These are phyloP conservation scores for Pelobates fuscus DNA, from an alignment of 2,113 vertebrate genomes.

Conservation along the genomic window DNA sequence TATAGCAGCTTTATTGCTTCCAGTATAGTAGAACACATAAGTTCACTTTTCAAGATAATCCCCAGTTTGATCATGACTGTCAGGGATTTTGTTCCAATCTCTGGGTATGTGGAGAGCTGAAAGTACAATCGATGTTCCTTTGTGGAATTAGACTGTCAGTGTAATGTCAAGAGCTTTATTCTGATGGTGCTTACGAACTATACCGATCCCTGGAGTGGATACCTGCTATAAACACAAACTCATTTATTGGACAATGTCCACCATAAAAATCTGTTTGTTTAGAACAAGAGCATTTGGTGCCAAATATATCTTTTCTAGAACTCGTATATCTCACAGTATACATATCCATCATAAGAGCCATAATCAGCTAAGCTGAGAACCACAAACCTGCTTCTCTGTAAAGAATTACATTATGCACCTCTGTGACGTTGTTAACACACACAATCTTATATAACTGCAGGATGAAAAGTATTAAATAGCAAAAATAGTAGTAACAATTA, in stretches of 20 bases:
- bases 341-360: too few species aligned
- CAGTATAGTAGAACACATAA: background rate
- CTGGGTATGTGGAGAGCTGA: background rate
- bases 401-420: too few species aligned
- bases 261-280: slow-evolving; percentile 8
- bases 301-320: background rate
- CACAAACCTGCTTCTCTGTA: too few species aligned
- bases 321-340: too few species aligned
- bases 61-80: slow-evolving; percentile 5
- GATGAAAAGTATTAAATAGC: too few species aligned
- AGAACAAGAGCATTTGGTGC: background rate
- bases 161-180: slow-evolving; percentile 4
- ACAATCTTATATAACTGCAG: too few species aligned
- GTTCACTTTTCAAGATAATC: slow-evolving; percentile 5
- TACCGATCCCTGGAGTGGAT: background rate
- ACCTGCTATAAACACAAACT: slow-evolving; percentile 1
- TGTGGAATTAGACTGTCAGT: background rate
- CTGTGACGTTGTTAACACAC: too few species aligned
- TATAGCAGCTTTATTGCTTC: background rate
- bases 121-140: background rate
- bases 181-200: background rate
- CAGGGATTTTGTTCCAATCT: background rate
- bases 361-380: too few species aligned
- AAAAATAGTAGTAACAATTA: too few species aligned
- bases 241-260: background rate